Base-by-base conservation (phyloP, 2,888 invertebrate genomes). In the Aethes cnicana region DNA sequence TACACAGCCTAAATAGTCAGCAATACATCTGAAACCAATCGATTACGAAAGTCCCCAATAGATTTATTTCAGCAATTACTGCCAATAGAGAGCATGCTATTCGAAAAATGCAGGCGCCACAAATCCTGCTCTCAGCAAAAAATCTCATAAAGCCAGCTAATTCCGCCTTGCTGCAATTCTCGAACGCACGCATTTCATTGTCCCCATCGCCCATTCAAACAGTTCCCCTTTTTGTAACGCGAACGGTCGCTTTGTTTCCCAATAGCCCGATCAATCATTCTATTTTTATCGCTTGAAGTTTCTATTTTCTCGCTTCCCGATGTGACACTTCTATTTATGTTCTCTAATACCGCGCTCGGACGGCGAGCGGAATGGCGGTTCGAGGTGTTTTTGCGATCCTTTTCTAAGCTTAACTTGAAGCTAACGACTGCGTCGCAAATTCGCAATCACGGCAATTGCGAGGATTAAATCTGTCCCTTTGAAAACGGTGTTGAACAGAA, bases 211-310 rank as follows among this genome's bases (percentile, higher is more conserved):
- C 21, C 36, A 43, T 30, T 50, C 9, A 41, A 37, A 28, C 16
- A 42, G 49, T 36, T 18, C 30, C 23, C 25, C 20, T 43, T 50
- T 50, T 50, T 49, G 36, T 36, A 33, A 36, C 28, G 12, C 12
- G 23, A 23, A 33, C 20, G 30, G 3, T 20, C 23, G 16, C 36
- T 30, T 49, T 36, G 26, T 43, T 36, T 21, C 26, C 43, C 36
- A 41, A 50, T 44, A 50, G 50, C 8, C 3, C 50, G 23, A 50
- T 50, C 50, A 44, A 37, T 50, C 50, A 50, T 50, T 37, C 43
- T 25, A 37, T 50, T 50, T 43, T 44, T 30, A 37, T 17, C 30
- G 36, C 21, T 25, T 18, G 30, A 37, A 21, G 37, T 43, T 36
- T 36, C 36, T 12, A 47, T 30, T 37, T 50, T 36, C 30, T 8